Base-by-base conservation (phyloP, 53 echinoderm and acorn worm species). In the Antedon mediterranea region DNA sequence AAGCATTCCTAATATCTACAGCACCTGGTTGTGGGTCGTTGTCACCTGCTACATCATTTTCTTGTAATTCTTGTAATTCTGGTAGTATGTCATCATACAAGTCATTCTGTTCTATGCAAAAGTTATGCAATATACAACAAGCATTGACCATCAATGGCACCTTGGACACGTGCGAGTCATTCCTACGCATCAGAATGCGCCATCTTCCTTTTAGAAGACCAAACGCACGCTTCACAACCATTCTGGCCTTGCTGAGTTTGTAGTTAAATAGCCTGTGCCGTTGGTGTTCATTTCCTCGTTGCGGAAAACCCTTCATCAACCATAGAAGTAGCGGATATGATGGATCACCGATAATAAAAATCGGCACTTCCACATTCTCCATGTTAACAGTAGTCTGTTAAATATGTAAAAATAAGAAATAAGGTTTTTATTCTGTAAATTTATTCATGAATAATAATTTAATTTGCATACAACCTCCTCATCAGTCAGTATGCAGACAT, bases 141-240 rank as follows among this genome's bases (percentile, higher is more conserved):
- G 79, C 73, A 15, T 78, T 75, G 0, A 81, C 78, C 9, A 85
- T 71, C 0, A 70, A 28, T 13, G 88, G 88, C 1, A 83, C 32
- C 11, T 77, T 74, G 3, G 31, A 44, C 0, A 88, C 11, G n/a
- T 81, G 20, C 23, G 83, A 75, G 30, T 88, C 91, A 71, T 88
- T 86, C 11, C 84, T 71, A 28, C 84, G 83, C 32, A 81, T 15
- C 0, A 88, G 76, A 0, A 83, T 20, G 5, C 91, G 72, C 88
- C 88, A 91, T 32, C 91, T 72, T 31, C 91, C 91, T 76, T 91
- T 91, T 0, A 91, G 75, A n/a, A 81, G 71, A 0, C 91, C 91
- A 71, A 91, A 91, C 0, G 88, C 85, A 74, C 79, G 73, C 28
- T 88, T 88, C 0, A 88, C 82, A 0, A 88, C 85, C 78, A 86